A percentile compares a stretch with the other conserved stretches of the same genome.
Conservation (phyloP, 2,797 vertebrate genomes). For the Coregonus suidteri region DNA sequence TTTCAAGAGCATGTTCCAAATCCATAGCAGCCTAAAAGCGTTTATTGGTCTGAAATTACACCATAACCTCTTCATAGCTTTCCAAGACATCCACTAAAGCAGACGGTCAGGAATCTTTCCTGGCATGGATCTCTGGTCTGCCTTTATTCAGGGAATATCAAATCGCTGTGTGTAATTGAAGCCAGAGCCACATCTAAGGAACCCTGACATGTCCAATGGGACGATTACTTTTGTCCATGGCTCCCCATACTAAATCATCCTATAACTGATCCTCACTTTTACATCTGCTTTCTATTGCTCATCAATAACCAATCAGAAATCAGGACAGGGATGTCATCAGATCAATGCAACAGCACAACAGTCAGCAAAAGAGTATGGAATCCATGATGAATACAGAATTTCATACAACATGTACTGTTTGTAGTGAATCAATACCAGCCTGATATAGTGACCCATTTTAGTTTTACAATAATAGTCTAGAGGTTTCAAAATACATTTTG, state of each 20-base stretch:
- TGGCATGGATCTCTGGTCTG: slow-evolving; percentile 66
- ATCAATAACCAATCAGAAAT: slow-evolving; percentile 4
- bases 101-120: slow-evolving; percentile 64
- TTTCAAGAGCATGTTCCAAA: slow-evolving; percentile 19
- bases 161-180: slow-evolving; percentile 81
- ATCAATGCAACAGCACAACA: neutral
- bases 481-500: neutral
- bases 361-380: neutral
- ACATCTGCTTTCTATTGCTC: slow-evolving; percentile 5
- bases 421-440: too few species aligned
- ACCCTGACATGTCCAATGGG: slow-evolving; percentile 71
- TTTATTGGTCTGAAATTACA: slow-evolving; percentile 57
- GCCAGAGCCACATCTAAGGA: slow-evolving; percentile 77
- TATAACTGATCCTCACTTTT: slow-evolving; percentile 19
- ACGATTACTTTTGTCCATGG: slow-evolving; percentile 60
- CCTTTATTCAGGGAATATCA: slow-evolving; percentile 75
- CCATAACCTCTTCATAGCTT: slow-evolving; percentile 42
- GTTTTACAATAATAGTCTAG: neutral
- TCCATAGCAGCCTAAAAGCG: slow-evolving; percentile 40
- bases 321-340: neutral
- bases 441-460: too few species aligned
- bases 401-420: neutral
- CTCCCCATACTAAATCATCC: slow-evolving; percentile 70
- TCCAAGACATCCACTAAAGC: slow-evolving; percentile 56
- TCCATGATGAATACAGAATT: neutral